phyloP scores from a whole-genome alignment of 2,888 invertebrate genomes.

The Germaria angustata region DNA sequence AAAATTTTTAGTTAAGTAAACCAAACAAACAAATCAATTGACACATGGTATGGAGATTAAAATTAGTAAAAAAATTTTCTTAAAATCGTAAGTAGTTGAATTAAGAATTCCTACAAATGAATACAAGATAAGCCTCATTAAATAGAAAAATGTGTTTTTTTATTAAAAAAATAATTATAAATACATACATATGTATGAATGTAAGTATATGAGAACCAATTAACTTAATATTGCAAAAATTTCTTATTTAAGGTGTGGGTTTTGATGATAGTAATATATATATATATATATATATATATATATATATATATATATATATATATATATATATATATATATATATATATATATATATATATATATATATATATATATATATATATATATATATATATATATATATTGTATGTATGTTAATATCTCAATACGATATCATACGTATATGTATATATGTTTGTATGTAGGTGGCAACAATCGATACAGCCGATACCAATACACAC shows the following conservation, averaged over 20 bases:
- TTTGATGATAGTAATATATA: not conserved
- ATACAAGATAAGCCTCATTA: conserved; percentile 34
- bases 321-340: no score
- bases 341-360: not conserved
- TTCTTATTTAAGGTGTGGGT: not conserved
- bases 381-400: no score
- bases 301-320: not conserved
- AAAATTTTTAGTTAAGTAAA: conserved; percentile 14
- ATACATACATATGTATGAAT: no score
- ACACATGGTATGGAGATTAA: not conserved
- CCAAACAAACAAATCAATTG: not conserved
- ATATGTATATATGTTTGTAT: no score
- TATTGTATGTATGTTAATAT: not conserved
- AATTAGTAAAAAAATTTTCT: not conserved
- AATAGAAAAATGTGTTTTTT: not conserved
- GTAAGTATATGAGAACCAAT: no score
- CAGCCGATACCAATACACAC: conserved; percentile 10
- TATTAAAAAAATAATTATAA: not conserved
- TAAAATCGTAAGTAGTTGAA: conserved; percentile 8
- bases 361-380: no score
- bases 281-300: not conserved
- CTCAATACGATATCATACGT: not conserved
- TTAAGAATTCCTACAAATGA: not conserved
- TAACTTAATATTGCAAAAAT: not conserved
- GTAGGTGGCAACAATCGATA: conserved; percentile 5